A percentile compares a stretch with the other conserved stretches of the same genome.
These are phyloP conservation scores for Brenthis hecate DNA, from an alignment of 2,888 invertebrate genomes.

Conservation along the genomic window DNA sequence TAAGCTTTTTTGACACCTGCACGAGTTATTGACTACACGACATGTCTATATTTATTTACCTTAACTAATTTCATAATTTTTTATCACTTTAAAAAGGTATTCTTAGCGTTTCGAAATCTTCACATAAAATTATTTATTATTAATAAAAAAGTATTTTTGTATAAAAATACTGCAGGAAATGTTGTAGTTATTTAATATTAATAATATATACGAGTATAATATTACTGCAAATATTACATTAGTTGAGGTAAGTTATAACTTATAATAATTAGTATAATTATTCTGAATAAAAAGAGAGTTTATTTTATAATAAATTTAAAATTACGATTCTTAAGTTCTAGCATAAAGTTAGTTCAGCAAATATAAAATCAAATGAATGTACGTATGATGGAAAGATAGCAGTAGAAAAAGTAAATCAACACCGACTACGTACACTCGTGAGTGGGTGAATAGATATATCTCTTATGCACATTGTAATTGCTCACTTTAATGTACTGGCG, in stretches of 20 bases:
- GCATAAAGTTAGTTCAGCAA: slow-evolving; percentile 21
- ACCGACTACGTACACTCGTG: slow-evolving; percentile 26
- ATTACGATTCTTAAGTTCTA: not conserved
- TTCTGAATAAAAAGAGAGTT: not conserved
- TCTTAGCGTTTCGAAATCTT: too few relatives aligned
- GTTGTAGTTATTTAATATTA: too few relatives aligned
- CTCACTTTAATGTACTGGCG: slow-evolving; percentile 42
- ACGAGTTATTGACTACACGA: slow-evolving; percentile 16
- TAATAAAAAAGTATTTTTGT: not conserved
- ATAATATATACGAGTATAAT: too few relatives aligned
- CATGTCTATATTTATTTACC: slow-evolving; percentile 8
- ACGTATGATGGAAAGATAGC: slow-evolving; percentile 17
- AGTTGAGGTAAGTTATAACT: too few relatives aligned
- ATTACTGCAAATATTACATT: too few relatives aligned
- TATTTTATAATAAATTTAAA: not conserved
- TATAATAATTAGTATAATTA: too few relatives aligned
- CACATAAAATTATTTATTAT: not conserved
- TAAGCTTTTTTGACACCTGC: slow-evolving; percentile 27
- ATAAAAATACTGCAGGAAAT: too few relatives aligned
- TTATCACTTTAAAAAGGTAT: not conserved
- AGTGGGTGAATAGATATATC: slow-evolving; percentile 28
- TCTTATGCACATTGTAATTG: slow-evolving; percentile 37
- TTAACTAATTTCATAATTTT: slow-evolving; percentile 5
- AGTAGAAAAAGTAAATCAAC: slow-evolving; percentile 32
- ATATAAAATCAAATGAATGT: slow-evolving; percentile 31